A percentile compares a stretch with the other conserved stretches of the same genome.
Evolutionary conservation across 2,797 vertebrate genomes (phyloP).

Genomic region (Salarias fasciatus): DNA sequence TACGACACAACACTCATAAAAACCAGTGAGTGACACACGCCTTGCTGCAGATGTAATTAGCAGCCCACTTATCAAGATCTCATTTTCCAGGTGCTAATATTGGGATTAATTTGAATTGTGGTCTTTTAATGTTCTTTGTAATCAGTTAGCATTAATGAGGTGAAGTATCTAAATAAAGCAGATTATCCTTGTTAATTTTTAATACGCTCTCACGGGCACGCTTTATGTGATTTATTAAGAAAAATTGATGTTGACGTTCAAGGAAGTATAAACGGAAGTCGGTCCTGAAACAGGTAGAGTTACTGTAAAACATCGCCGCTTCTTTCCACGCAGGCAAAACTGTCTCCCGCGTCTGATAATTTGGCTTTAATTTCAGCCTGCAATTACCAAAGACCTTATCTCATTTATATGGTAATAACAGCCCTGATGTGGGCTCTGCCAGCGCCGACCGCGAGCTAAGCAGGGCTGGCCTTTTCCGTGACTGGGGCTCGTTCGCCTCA

Average conservation of each 20-base stretch:
- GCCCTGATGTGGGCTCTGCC: conserved; percentile 60
- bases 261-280: too few species aligned
- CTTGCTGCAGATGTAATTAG: conserved; percentile 65
- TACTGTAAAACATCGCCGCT: conserved; percentile 42
- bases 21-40: conserved; percentile 57
- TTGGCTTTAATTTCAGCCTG: conserved; percentile 75
- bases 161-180: conserved; percentile 37
- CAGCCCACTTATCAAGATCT: conserved; percentile 62
- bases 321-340: conserved; percentile 52
- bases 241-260: too few species aligned
- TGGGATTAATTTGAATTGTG: conserved; percentile 51
- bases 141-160: conserved; percentile 49
- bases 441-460: conserved; percentile 57
- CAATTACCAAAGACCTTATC: conserved; percentile 80
- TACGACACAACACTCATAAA: conserved; percentile 58
- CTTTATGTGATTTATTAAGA: conserved; percentile 1
- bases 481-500: conserved; percentile 52
- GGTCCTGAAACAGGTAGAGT: conserved; percentile 20
- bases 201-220: conserved; percentile 17
- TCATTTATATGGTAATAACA: conserved; percentile 87
- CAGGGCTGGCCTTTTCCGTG: conserved; percentile 59
- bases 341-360: conserved; percentile 56
- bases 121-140: conserved; percentile 47
- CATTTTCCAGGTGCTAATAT: conserved; percentile 47
- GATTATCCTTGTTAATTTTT: conserved; percentile 26